Percentiles rank a stretch among this genome's conserved stretches.
Conservation (phyloP, 2,888 invertebrate genomes). For the Beris chalybata region DNA sequence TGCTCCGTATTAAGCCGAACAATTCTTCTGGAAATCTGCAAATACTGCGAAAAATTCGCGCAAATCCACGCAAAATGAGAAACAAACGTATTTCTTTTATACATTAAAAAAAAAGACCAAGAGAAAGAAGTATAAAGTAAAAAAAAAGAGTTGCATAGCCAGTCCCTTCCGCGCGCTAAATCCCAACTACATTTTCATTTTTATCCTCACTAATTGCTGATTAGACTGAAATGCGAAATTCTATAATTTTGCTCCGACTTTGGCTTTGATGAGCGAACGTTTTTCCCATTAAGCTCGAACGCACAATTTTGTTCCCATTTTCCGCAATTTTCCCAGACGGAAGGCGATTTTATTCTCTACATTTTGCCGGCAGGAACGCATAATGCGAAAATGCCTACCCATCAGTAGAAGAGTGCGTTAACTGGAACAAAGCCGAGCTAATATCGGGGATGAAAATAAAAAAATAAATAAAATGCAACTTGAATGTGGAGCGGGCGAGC, state of each 20-base stretch:
- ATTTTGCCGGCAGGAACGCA: slow-evolving; percentile 23
- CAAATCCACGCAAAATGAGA: slow-evolving; percentile 1
- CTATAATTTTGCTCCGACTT: slow-evolving; percentile 18
- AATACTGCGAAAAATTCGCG: slow-evolving; percentile 16
- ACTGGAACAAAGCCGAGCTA: slow-evolving; percentile 35
- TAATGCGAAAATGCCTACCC: slow-evolving; percentile 28
- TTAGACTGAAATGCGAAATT: slow-evolving; percentile 20
- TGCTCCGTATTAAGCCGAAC: no score
- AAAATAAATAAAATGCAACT: no score
- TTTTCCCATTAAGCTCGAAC: slow-evolving; percentile 8
- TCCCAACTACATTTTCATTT: slow-evolving; percentile 12
- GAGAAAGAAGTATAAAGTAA: no score
- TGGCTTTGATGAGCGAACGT: slow-evolving; percentile 18
- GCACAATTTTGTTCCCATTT: slow-evolving; percentile 18
- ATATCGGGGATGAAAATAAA: slow-evolving; percentile 19
- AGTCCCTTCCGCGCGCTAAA: neutral
- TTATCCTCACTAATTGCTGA: slow-evolving; percentile 25
- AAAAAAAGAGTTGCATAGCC: slow-evolving; percentile 2
- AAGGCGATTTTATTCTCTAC: slow-evolving; percentile 24
- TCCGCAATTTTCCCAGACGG: slow-evolving; percentile 12
- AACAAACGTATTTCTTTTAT: slow-evolving; percentile 1
- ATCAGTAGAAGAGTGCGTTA: slow-evolving; percentile 34
- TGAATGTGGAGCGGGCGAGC: slow-evolving; percentile 12
- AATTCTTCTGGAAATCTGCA: slow-evolving; percentile 1
- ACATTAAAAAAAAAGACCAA: no score